Conservation (phyloP, 2,888 invertebrate genomes). For the Archips xylosteana region DNA sequence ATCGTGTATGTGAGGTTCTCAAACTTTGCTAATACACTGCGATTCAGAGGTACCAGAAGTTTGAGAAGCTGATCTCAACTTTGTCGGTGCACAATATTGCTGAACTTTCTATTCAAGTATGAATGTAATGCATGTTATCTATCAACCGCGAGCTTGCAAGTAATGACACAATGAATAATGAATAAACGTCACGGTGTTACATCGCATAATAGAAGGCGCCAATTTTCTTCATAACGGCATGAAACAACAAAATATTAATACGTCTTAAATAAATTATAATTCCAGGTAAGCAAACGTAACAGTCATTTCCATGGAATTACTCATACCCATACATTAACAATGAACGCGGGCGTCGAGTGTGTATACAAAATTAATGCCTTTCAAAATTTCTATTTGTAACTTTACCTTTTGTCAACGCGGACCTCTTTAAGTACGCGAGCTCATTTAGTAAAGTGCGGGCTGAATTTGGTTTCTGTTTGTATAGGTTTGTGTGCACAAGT, state of each 20-base stretch:
- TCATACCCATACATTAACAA: constrained; percentile 17
- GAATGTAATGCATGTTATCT: background rate
- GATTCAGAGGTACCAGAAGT: constrained; percentile 31
- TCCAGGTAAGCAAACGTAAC: constrained; percentile 14
- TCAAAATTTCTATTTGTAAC: constrained; percentile 36
- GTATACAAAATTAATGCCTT: constrained; percentile 31
- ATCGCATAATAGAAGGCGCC: background rate
- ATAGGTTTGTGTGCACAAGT: constrained; percentile 32
- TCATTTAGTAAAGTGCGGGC: constrained; percentile 36
- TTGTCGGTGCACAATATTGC: constrained; percentile 16
- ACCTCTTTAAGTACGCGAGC: constrained; percentile 35
- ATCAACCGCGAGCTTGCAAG: background rate
- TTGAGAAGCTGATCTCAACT: constrained; percentile 32
- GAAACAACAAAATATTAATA: constrained; percentile 13
- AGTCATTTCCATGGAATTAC: constrained; percentile 18
- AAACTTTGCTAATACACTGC: constrained; percentile 54
- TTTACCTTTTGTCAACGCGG: constrained; percentile 31
- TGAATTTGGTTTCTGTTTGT: constrained; percentile 37
- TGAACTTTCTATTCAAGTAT: background rate
- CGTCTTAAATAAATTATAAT: constrained; percentile 18
- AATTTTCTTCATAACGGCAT: constrained; percentile 19
- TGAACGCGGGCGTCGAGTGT: constrained; percentile 2
- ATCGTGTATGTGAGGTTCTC: constrained; percentile 41
- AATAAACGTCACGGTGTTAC: background rate
- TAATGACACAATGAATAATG: background rate